Percentiles rank a stretch among this genome's conserved stretches.
phyloP scores from a whole-genome alignment of 2,888 invertebrate genomes.

The Odontocolon sp. region DNA sequence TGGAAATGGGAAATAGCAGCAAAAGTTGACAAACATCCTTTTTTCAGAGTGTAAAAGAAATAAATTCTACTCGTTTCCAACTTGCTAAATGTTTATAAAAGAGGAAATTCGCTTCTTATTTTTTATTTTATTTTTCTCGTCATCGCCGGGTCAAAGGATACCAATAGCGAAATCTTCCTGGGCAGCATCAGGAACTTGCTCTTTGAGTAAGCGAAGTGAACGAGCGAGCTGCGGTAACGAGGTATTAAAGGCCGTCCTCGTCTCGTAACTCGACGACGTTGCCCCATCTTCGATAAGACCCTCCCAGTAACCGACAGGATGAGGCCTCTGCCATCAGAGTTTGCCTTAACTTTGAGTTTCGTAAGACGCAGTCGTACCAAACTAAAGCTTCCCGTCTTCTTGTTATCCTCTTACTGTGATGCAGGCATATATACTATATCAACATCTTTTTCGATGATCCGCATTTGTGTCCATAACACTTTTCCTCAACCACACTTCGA shows the following conservation, averaged over 20 bases:
- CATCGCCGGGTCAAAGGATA: slow-evolving; percentile 8
- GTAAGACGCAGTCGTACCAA: not conserved
- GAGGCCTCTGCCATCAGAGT: not conserved
- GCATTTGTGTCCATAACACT: no score
- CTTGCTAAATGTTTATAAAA: not conserved
- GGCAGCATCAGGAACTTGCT: not conserved
- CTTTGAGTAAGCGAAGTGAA: slow-evolving; percentile 22
- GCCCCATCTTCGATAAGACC: slow-evolving; percentile 7
- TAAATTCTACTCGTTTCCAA: not conserved
- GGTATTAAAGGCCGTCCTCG: slow-evolving; percentile 20
- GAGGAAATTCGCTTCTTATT: not conserved
- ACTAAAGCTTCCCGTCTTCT: not conserved
- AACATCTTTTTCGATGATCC: not conserved
- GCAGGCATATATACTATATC: not conserved
- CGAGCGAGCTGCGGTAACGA: slow-evolving; percentile 33
- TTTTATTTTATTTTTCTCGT: not conserved
- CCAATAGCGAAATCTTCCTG: slow-evolving; percentile 1
- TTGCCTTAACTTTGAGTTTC: slow-evolving; percentile 23
- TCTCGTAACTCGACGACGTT: not conserved
- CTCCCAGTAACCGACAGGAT: not conserved
- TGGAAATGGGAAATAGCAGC: no score
- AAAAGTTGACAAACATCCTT: no score
- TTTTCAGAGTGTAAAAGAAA: not conserved
- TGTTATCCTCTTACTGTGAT: not conserved
- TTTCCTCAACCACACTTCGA: no score